These are phyloP conservation scores for Heliconius himera DNA, from an alignment of 1,140 invertebrate species.

Conservation along the genomic window DNA sequence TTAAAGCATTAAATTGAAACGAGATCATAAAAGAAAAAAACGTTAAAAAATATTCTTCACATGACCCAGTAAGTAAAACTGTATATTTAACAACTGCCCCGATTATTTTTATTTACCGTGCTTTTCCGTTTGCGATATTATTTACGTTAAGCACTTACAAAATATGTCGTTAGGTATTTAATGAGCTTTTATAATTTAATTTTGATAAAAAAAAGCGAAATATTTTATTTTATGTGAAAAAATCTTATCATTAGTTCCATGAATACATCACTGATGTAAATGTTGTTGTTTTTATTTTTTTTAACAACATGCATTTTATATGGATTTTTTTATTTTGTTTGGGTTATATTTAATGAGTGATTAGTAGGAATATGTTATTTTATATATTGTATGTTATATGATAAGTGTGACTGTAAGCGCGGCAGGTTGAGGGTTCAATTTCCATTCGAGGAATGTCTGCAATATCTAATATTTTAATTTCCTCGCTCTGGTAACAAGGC, in stretches of 20 bases:
- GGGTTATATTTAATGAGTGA: background rate
- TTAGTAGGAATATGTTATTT: no score
- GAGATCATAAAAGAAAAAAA: background rate
- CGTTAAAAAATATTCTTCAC: slow-evolving; percentile 15
- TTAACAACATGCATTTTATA: no score
- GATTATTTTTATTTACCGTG: slow-evolving; percentile 22
- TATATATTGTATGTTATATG: no score
- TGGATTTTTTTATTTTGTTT: no score
- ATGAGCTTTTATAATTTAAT: slow-evolving; percentile 14
- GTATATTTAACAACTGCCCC: slow-evolving; percentile 25
- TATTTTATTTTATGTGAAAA: background rate
- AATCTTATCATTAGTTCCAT: background rate
- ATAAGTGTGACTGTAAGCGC: no score
- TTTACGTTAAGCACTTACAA: slow-evolving; percentile 26
- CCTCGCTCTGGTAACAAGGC: no score
- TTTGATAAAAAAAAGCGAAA: background rate
- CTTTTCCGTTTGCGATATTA: slow-evolving; percentile 22
- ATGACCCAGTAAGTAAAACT: slow-evolving; percentile 26
- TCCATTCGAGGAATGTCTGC: no score
- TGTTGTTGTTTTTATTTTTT: no score
- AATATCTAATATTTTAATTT: no score
- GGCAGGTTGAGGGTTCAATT: no score
- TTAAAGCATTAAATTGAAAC: background rate
- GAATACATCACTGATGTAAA: background rate
- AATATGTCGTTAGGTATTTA: slow-evolving; percentile 12